phyloP scores from a whole-genome alignment of 2,113 vertebrate species.

The Eublepharis macularius region DNA sequence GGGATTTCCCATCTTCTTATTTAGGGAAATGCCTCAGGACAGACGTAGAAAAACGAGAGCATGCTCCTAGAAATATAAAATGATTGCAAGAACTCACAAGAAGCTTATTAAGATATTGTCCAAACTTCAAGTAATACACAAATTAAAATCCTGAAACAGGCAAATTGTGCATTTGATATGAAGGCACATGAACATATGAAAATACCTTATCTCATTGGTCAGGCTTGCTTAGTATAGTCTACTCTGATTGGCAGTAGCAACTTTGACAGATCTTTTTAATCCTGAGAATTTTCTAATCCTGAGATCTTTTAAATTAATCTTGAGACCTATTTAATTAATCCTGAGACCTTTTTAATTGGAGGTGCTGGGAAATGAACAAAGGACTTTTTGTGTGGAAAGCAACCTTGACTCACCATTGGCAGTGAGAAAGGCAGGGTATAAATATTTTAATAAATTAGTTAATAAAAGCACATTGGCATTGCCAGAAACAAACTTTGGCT shows the following conservation, averaged over 20 bases:
- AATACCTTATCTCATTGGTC: not conserved
- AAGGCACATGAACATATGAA: not conserved
- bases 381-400: too few relatives aligned
- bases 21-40: not conserved
- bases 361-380: too few relatives aligned
- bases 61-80: not conserved
- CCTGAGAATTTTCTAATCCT: too few relatives aligned
- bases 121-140: not conserved
- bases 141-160: slow-evolving; percentile 16
- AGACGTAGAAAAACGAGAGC: not conserved
- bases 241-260: not conserved
- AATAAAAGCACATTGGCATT: too few relatives aligned
- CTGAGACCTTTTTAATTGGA: not conserved
- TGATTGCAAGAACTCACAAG: not conserved
- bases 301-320: too few relatives aligned
- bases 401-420: too few relatives aligned
- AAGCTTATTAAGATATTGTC: fast-evolving
- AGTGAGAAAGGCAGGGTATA: too few relatives aligned
- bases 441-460: too few relatives aligned
- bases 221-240: not conserved
- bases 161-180: slow-evolving; percentile 15
- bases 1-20: not conserved
- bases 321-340: too few relatives aligned
- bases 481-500: too few relatives aligned
- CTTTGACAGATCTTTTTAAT: too few relatives aligned